These are phyloP conservation scores for Caenorhabditis drosophilae DNA, from an alignment of 2,888 invertebrate genomes.

Conservation along the genomic window DNA sequence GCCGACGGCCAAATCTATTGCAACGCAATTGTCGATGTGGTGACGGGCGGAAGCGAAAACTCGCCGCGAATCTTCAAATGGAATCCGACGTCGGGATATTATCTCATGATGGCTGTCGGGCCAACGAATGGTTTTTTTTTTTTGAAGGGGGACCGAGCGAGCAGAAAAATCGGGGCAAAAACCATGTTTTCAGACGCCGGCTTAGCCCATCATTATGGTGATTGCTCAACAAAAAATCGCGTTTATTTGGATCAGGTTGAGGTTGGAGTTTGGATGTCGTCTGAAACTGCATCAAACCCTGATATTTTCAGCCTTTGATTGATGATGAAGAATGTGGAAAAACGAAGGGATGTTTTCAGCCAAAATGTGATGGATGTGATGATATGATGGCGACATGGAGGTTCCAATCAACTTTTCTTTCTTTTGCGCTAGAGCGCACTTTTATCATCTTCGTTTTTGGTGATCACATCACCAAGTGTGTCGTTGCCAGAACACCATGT, in stretches of 20 bases:
- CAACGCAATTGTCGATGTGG: constrained; percentile 26
- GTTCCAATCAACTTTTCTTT: too few species aligned
- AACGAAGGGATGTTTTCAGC: constrained; percentile 23
- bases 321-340: constrained; percentile 10
- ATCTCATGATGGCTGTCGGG: constrained; percentile 29
- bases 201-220: constrained; percentile 17
- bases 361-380: constrained; percentile 14
- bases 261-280: too few species aligned
- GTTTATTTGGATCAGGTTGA: constrained; percentile 17
- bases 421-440: too few species aligned
- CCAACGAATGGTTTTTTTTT: constrained; percentile 4
- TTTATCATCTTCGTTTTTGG: background rate
- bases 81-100: constrained; percentile 10
- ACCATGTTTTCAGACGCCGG: constrained; percentile 7
- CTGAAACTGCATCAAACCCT: constrained; percentile 11
- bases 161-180: too few species aligned
- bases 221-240: constrained; percentile 7
- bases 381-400: constrained; percentile 21
- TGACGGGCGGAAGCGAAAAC: constrained; percentile 12
- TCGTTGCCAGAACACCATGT: too few species aligned
- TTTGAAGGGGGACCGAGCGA: too few species aligned
- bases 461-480: too few species aligned
- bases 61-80: constrained; percentile 23
- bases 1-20: constrained; percentile 33
- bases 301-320: background rate